Evolutionary conservation across 2,113 vertebrate genomes (phyloP).

Genomic region (Paradoxurus hermaphroditus): DNA sequence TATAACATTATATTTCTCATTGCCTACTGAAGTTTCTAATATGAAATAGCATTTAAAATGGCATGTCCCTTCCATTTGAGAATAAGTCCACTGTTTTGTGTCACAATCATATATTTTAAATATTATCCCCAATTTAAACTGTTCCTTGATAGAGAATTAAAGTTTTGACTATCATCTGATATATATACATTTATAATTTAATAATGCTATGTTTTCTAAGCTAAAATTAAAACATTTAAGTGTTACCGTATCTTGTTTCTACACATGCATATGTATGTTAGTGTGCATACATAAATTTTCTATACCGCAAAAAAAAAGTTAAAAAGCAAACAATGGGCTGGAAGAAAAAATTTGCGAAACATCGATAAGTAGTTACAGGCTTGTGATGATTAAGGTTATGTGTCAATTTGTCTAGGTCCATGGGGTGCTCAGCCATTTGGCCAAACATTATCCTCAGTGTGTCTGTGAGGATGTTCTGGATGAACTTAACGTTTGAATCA

Average conservation of each 20-base stretch:
- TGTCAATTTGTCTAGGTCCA: background rate
- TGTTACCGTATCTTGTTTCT: background rate
- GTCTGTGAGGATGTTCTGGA: background rate
- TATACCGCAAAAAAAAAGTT: background rate
- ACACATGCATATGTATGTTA: background rate
- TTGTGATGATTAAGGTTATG: background rate
- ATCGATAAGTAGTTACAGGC: background rate
- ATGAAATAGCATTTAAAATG: background rate
- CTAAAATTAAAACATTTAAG: conserved; percentile 8
- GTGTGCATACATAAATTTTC: background rate
- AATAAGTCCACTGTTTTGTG: background rate
- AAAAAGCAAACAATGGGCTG: background rate
- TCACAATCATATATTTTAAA: background rate
- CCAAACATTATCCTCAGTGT: background rate
- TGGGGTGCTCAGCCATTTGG: background rate
- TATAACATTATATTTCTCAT: background rate
- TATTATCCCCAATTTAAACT: background rate
- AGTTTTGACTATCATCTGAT: background rate
- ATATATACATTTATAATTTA: background rate
- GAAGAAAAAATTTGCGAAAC: background rate
- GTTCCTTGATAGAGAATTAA: background rate
- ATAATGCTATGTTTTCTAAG: background rate
- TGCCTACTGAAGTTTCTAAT: background rate
- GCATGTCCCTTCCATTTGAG: background rate
- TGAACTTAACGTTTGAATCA: background rate